Evolutionary conservation across 2,888 invertebrate species (phyloP).

Genomic region (Drosophila meridionalis): DNA sequence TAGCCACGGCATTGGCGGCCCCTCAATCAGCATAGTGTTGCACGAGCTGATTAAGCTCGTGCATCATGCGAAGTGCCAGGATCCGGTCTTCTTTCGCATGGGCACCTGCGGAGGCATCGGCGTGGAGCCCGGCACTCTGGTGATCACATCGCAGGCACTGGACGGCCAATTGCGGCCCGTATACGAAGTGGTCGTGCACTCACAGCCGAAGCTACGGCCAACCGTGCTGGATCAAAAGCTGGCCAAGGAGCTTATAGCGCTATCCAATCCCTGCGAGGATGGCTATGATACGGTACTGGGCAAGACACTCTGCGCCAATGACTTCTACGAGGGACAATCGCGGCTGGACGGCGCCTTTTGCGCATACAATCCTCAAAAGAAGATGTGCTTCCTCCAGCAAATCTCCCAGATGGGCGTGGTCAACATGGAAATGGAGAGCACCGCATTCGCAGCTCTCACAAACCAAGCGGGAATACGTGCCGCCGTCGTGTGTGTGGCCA

Average conservation of each 20-base stretch:
- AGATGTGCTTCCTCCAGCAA: conserved; percentile 91
- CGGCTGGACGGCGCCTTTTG: conserved; percentile 97
- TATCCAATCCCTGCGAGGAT: conserved; percentile 88
- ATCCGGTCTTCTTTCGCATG: conserved; percentile 95
- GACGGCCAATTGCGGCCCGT: conserved; percentile 92
- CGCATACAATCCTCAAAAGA: conserved; percentile 93
- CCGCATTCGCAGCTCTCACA: conserved; percentile 95
- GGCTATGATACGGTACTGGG: conserved; percentile 93
- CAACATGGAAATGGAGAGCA: conserved; percentile 98
- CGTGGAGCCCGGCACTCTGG: conserved; percentile 94
- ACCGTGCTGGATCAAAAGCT: conserved; percentile 92
- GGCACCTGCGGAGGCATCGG: conserved; percentile 97
- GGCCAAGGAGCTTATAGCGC: conserved; percentile 89
- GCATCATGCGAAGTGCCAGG: conserved; percentile 92
- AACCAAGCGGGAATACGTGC: conserved; percentile 94
- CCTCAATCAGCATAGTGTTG: conserved; percentile 96
- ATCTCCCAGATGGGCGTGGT: conserved; percentile 91
- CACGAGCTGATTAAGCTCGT: conserved; percentile 98
- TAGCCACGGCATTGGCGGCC: conserved; percentile 97
- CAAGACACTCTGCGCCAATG: conserved; percentile 97
- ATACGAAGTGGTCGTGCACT: conserved; percentile 91
- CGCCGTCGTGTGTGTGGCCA: conserved; percentile 95
- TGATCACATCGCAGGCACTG: conserved; percentile 94
- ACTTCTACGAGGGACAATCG: conserved; percentile 96
- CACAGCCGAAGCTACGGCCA: conserved; percentile 90